Evolutionary conservation across 2,113 vertebrate species (phyloP), one percentile per base, ranked within the genome.

Genomic region (Procapra przewalskii): DNA sequence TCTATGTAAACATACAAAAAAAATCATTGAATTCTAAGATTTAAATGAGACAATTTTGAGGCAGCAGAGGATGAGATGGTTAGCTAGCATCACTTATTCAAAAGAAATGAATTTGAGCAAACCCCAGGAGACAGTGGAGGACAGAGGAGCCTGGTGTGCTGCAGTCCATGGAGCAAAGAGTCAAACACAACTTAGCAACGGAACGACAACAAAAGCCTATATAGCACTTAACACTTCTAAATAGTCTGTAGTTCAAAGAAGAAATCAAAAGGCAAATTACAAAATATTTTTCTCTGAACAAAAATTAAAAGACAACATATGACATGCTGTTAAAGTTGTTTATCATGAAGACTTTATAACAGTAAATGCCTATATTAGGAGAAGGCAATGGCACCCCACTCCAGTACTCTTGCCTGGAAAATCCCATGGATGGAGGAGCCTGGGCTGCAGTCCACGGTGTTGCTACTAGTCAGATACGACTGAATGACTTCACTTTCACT

Each of bases 251-350:
- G 1, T 12, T 91, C 13, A 94, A 27, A 71, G 27, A 60, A 82
- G 25, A 40, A 36, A 71, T 94, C 5, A 57, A 83, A 94, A 59
- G 21, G 59, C 11, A n/a, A 54, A 86, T 52, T 90, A 87, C 27
- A n/a, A 57, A 7, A 1, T 88, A 55, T 36, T 96, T 87, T 97
- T 64, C 31, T 33, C 19, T 91, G 25, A 83, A 43, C 48, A 6
- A 87, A 93, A 81, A 96, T 93, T 36, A 81, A 93, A 93, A 86
- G 14, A 71, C 43, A 64, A 43, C 45, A 91, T 55, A 50, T 67
- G 43, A 80, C 8, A 48, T 67, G 36, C 40, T 85, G 36, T 25
- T 92, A 48, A 87, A 75, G 75, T n/a, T 60, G 5, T 54, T 55
- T 16, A 75, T 60, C 36, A 7, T 23, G 25, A 40, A 62, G 52